Evolutionary conservation across 2,888 invertebrate species (phyloP).

Genomic region (Eupithecia exiguata): DNA sequence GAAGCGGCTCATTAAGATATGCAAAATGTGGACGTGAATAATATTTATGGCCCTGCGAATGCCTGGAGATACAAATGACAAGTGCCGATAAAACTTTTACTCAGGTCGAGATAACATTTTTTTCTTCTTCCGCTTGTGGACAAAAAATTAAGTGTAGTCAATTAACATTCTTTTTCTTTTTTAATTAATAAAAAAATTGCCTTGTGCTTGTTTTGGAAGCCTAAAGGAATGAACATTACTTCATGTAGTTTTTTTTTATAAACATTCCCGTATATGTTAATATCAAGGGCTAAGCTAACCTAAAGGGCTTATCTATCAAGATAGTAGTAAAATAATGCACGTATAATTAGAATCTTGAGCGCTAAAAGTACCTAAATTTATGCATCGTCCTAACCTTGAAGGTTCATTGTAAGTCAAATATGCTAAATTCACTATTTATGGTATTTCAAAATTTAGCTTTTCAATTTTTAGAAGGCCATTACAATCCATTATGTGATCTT

Average conservation of each 20-base stretch:
- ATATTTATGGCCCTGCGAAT: not conserved
- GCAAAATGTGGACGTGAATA: not conserved
- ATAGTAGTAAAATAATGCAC: not conserved
- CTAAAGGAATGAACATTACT: not conserved
- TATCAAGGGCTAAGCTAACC: not conserved
- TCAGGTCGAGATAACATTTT: not conserved
- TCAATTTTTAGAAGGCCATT: not conserved
- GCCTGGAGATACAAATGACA: constrained; percentile 1
- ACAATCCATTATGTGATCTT: not conserved
- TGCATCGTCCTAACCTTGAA: constrained; percentile 37
- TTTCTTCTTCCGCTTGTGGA: not conserved
- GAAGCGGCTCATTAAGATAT: constrained; percentile 3
- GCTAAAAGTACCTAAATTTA: constrained; percentile 25
- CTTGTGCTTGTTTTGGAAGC: not conserved
- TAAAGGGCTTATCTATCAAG: not conserved
- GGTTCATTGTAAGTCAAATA: constrained; percentile 32
- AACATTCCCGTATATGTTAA: too few species aligned
- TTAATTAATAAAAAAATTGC: not conserved
- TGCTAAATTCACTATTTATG: not conserved
- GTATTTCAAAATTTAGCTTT: not conserved
- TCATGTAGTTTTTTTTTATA: not conserved
- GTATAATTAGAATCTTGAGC: not conserved
- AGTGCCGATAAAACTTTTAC: constrained; percentile 14
- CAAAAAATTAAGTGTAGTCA: not conserved
- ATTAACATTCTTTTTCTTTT: not conserved